phyloP scores from a whole-genome alignment of 2,113 vertebrate species.

The Elachura formosa region DNA sequence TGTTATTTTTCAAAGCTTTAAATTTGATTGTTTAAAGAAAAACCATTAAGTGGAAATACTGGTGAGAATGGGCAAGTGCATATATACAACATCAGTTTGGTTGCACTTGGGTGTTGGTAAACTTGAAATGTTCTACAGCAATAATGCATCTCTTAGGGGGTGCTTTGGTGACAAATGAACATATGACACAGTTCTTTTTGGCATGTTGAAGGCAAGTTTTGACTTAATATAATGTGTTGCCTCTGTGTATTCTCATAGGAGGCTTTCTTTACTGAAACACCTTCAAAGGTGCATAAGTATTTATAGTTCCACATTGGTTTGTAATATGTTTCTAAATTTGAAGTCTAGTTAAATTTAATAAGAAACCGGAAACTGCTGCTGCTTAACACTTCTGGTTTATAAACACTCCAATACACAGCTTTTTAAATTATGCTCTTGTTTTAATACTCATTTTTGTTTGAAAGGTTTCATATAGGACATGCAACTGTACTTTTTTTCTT shows the following conservation, averaged over 20 bases:
- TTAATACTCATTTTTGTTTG: not conserved
- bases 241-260: conserved; percentile 63
- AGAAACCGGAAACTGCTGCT: conserved; percentile 14
- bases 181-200: conserved; percentile 30
- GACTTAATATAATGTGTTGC: conserved; percentile 52
- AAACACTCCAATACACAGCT: conserved; percentile 53
- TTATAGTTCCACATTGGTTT: not conserved
- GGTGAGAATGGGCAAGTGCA: conserved; percentile 72
- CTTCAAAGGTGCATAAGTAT: conserved; percentile 39
- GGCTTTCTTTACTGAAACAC: conserved; percentile 64
- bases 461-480: not conserved
- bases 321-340: conserved; percentile 4
- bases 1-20: conserved; percentile 68
- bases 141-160: conserved; percentile 64
- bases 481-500: not conserved
- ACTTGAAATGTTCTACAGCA: conserved; percentile 72
- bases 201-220: conserved; percentile 63
- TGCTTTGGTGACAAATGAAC: conserved; percentile 63
- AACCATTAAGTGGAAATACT: conserved; percentile 40
- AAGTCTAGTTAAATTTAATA: not conserved
- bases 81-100: conserved; percentile 61
- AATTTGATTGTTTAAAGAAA: conserved; percentile 54
- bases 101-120: conserved; percentile 67
- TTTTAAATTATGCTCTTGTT: conserved; percentile 8
- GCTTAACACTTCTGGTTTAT: conserved; percentile 61